A percentile compares a stretch with the other conserved stretches of the same genome.
Evolutionary conservation across 1,140 invertebrate species (phyloP).

Genomic region (Brachionus manjavacas): DNA sequence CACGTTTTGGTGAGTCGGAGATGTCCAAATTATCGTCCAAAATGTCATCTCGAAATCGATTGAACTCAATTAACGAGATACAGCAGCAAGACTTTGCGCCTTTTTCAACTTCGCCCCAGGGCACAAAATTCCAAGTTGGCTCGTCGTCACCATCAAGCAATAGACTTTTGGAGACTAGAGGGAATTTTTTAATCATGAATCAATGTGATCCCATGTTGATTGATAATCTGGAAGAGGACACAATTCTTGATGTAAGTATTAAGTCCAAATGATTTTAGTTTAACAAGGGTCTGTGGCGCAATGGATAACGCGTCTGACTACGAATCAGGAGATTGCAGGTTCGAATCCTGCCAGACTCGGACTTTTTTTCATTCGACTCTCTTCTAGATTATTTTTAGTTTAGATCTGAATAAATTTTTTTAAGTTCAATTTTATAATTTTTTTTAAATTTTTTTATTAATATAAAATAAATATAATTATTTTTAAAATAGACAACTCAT

Average conservation of each 20-base stretch:
- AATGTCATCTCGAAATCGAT: neutral
- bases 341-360: slow-evolving; percentile 30
- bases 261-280: neutral
- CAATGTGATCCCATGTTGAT: slow-evolving; percentile 5
- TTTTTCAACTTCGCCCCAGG: slow-evolving; percentile 14
- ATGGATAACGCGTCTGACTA: slow-evolving; percentile 37
- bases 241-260: slow-evolving; percentile 27
- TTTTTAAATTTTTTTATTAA: neutral
- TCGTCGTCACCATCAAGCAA: slow-evolving; percentile 28
- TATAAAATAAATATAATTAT: neutral
- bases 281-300: slow-evolving; percentile 9
- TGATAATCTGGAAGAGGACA: slow-evolving; percentile 39
- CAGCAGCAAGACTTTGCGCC: neutral
- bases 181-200: neutral
- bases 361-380: too few relatives aligned
- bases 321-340: slow-evolving; percentile 36
- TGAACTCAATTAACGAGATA: slow-evolving; percentile 10
- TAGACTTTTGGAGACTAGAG: neutral
- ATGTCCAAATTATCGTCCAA: neutral
- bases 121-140: neutral
- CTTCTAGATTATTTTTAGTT: too few relatives aligned
- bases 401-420: too few relatives aligned
- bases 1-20: neutral
- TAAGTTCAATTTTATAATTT: too few relatives aligned
- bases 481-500: neutral